A percentile compares a stretch with the other conserved stretches of the same genome.
These are phyloP conservation scores for Ariopsis seemanni DNA, from an alignment of 2,113 vertebrate species.

Conservation along the genomic window DNA sequence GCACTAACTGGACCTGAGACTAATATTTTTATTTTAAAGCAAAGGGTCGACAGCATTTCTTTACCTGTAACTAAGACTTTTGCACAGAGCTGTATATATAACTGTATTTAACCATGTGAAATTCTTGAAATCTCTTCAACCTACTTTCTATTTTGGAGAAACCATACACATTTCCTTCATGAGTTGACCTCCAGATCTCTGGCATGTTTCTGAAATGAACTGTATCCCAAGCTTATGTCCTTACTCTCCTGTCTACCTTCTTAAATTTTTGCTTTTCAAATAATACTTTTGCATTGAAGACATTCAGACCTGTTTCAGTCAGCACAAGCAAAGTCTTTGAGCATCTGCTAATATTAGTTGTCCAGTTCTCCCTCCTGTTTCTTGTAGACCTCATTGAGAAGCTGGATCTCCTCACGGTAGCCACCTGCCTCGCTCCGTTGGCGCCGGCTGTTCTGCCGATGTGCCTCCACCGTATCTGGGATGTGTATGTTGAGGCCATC, in stretches of 20 bases:
- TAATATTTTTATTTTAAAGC: neutral
- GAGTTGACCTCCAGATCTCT: neutral
- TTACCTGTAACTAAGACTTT: too few species aligned
- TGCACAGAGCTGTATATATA: neutral
- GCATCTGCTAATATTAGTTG: conserved; percentile 51
- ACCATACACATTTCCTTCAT: too few species aligned
- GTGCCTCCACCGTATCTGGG: conserved; percentile 95
- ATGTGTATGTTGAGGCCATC: conserved; percentile 93
- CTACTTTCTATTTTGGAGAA: neutral
- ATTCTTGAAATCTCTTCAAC: neutral
- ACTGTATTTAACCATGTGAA: neutral
- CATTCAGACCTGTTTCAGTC: neutral
- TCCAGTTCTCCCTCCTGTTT: conserved; percentile 73
- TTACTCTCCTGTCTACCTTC: neutral
- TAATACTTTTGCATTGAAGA: neutral
- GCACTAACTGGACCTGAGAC: too few species aligned
- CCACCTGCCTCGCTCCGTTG: conserved; percentile 79
- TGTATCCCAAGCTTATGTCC: neutral
- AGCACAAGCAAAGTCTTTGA: neutral
- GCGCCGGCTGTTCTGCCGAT: conserved; percentile 85
- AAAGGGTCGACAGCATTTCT: too few species aligned
- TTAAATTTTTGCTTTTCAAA: neutral
- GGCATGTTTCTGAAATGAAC: neutral
- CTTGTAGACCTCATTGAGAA: conserved; percentile 89
- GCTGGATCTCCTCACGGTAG: conserved; percentile 92